Evolutionary conservation across 2,113 vertebrate species (phyloP).

Genomic region (Boulengeromyrus knoepffleri): DNA sequence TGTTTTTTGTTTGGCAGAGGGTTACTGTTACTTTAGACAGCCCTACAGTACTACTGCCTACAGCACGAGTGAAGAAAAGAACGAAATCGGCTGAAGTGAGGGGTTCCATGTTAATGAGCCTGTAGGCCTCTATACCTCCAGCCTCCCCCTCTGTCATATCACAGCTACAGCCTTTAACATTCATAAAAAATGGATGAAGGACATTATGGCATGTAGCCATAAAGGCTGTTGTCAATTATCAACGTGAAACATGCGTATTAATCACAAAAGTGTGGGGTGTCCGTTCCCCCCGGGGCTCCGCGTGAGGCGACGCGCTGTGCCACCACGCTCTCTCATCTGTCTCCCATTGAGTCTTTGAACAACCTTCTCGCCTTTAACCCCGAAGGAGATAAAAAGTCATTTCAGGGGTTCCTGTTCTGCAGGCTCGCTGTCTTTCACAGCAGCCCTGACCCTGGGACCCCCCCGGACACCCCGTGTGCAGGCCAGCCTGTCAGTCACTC

Average conservation of each 20-base stretch:
- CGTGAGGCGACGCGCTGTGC: background rate
- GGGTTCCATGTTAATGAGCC: background rate
- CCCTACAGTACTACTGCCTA: background rate
- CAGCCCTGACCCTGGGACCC: conserved; percentile 45
- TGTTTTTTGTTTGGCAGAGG: background rate
- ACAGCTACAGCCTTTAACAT: conserved; percentile 42
- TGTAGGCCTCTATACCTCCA: conserved; percentile 26
- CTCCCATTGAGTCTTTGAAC: conserved; percentile 51
- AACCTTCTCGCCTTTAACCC: conserved; percentile 53
- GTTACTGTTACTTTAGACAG: background rate
- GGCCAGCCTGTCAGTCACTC: conserved; percentile 60
- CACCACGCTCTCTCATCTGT: too few species aligned
- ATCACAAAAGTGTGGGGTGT: background rate
- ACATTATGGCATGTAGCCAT: background rate
- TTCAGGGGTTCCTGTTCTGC: conserved; percentile 69
- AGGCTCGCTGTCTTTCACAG: conserved; percentile 67
- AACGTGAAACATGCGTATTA: background rate
- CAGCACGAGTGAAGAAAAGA: background rate
- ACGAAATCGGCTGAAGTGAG: background rate
- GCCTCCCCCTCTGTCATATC: conserved; percentile 34
- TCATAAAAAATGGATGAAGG: conserved; percentile 19
- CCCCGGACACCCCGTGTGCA: conserved; percentile 39
- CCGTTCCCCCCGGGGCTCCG: background rate
- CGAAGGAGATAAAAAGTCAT: conserved; percentile 53
- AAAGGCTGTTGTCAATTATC: background rate